Conservation (phyloP, 2,797 vertebrate genomes). For the Salarias fasciatus region DNA sequence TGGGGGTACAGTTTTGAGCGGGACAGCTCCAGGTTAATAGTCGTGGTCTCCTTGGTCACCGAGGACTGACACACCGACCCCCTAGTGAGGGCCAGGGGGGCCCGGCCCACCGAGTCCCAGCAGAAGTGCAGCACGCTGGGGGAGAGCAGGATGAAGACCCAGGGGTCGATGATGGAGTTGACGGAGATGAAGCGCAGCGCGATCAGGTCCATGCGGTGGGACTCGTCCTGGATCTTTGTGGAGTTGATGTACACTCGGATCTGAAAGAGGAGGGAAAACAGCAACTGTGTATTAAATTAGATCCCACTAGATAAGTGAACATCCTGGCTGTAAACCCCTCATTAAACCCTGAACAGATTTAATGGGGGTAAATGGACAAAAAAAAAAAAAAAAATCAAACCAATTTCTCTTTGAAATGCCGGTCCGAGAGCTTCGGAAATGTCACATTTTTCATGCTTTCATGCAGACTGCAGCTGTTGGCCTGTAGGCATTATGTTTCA, state of each 20-base stretch:
- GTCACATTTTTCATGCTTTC: too few species aligned
- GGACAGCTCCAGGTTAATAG: slow-evolving; percentile 34
- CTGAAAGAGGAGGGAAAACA: slow-evolving; percentile 68
- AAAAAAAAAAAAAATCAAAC: too few species aligned
- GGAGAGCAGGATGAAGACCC: slow-evolving; percentile 91
- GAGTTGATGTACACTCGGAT: slow-evolving; percentile 89
- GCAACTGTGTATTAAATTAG: too few species aligned
- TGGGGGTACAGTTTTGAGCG: not conserved
- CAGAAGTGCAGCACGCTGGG: slow-evolving; percentile 87
- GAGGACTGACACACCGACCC: slow-evolving; percentile 45
- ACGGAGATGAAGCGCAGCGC: slow-evolving; percentile 90
- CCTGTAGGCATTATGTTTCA: too few species aligned
- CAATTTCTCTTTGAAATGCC: too few species aligned
- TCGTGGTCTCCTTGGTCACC: slow-evolving; percentile 16
- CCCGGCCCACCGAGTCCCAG: slow-evolving; percentile 77
- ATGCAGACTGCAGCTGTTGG: too few species aligned
- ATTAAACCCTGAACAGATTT: too few species aligned
- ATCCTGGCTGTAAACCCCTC: too few species aligned
- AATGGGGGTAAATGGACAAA: too few species aligned
- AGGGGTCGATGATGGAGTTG: slow-evolving; percentile 93
- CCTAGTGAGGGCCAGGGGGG: slow-evolving; percentile 24
- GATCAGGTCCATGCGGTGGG: slow-evolving; percentile 77
- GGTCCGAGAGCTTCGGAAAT: too few species aligned
- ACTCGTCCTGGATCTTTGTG: accelerated
- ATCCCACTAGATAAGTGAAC: too few species aligned